phyloP scores from a whole-genome alignment of 2,888 invertebrate genomes.

The Lamproptera curius region DNA sequence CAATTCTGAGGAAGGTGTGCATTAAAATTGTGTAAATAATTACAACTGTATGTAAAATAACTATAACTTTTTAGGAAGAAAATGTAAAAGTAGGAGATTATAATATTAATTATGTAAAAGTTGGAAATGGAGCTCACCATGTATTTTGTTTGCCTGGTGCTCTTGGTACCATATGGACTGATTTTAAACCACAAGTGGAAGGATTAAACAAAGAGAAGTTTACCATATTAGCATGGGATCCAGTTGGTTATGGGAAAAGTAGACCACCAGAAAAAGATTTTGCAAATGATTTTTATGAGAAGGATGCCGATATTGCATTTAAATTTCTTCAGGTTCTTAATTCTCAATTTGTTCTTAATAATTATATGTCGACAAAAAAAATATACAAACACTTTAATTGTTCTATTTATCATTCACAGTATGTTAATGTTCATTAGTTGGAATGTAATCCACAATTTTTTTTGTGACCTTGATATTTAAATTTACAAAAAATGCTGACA shows the following conservation, averaged over 20 bases:
- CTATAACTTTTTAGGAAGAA: constrained; percentile 70
- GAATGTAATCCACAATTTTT: too few species aligned
- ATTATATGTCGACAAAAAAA: too few species aligned
- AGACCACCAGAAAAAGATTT: constrained; percentile 88
- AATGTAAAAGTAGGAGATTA: constrained; percentile 80
- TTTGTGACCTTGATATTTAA: too few species aligned
- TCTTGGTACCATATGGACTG: constrained; percentile 88
- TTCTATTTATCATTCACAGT: too few species aligned
- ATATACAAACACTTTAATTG: too few species aligned
- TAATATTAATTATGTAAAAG: constrained; percentile 76
- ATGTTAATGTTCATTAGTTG: too few species aligned
- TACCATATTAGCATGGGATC: constrained; percentile 87
- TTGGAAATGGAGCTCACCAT: constrained; percentile 78
- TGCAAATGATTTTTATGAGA: constrained; percentile 82
- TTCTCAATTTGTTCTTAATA: constrained; percentile 11
- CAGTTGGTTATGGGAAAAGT: constrained; percentile 92
- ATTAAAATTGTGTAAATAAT: neutral
- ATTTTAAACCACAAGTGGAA: constrained; percentile 88
- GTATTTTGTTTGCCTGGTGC: constrained; percentile 89
- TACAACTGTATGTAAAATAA: constrained; percentile 9
- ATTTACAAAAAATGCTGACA: too few species aligned
- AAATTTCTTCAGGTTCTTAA: constrained; percentile 82
- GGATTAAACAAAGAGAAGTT: constrained; percentile 80
- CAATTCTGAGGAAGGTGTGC: neutral
- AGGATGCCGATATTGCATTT: constrained; percentile 85